These are phyloP conservation scores for Neodiprion virginianus DNA, from an alignment of 1,140 invertebrate species.

Conservation along the genomic window DNA sequence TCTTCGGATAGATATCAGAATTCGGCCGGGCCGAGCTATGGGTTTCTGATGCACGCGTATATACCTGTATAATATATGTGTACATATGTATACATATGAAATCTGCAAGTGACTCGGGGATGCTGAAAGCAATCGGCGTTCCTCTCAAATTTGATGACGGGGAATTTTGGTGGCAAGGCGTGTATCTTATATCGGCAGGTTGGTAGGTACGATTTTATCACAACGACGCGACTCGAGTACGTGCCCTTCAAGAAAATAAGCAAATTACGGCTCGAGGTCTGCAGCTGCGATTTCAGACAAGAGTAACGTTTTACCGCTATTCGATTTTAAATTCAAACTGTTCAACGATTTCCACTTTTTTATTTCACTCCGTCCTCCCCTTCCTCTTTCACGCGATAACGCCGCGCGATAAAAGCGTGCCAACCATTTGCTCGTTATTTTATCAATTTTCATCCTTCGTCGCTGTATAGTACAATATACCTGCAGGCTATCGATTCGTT, in stretches of 20 bases:
- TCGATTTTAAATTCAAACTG: no score
- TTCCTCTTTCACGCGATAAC: not conserved
- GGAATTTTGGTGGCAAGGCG: not conserved
- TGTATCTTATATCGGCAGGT: no score
- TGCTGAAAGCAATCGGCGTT: not conserved
- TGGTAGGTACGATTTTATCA: not conserved
- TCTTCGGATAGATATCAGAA: not conserved
- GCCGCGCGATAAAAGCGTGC: not conserved
- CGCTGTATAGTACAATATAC: no score
- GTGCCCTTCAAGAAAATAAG: not conserved
- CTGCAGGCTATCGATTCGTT: no score
- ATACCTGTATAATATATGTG: no score
- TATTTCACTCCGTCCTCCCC: not conserved
- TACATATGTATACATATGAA: not conserved
- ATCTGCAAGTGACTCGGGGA: not conserved
- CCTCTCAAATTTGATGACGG: conserved; percentile 1
- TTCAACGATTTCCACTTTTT: no score
- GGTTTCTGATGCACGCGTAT: not conserved
- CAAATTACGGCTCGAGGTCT: not conserved
- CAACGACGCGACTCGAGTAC: not conserved
- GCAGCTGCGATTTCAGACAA: not conserved
- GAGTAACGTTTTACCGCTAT: no score
- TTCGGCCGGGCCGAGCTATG: not conserved
- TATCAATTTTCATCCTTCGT: not conserved
- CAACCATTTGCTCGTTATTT: not conserved